These are phyloP conservation scores for Perognathus longimembris DNA, from an alignment of 2,113 vertebrate species.

Conservation along the genomic window DNA sequence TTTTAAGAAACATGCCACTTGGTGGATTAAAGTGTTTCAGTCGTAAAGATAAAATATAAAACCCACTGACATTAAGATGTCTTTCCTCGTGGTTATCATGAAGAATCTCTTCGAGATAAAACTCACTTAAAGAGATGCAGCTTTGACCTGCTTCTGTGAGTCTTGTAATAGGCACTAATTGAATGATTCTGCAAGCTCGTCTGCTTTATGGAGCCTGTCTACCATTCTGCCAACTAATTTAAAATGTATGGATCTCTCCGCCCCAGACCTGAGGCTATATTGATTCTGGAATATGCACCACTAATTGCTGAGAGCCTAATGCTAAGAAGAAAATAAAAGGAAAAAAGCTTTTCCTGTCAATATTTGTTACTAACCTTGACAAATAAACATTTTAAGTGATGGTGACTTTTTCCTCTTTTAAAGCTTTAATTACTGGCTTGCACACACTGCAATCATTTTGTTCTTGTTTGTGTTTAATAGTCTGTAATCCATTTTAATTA, in stretches of 20 bases:
- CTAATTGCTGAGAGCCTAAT: constrained; percentile 56
- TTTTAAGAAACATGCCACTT: constrained; percentile 23
- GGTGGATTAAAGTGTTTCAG: not conserved
- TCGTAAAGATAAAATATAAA: constrained; percentile 23
- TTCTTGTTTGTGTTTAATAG: constrained; percentile 80
- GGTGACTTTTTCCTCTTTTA: constrained; percentile 78
- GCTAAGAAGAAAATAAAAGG: constrained; percentile 67
- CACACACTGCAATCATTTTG: constrained; percentile 79
- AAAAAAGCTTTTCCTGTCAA: constrained; percentile 63
- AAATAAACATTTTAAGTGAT: constrained; percentile 76
- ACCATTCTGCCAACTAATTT: constrained; percentile 57
- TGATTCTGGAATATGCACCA: constrained; percentile 70
- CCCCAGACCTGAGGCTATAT: constrained; percentile 67
- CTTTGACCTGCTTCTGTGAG: constrained; percentile 6
- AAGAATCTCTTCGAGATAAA: constrained; percentile 59
- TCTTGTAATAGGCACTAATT: constrained; percentile 63
- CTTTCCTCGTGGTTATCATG: constrained; percentile 6
- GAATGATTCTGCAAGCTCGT: constrained; percentile 43
- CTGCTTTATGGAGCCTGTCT: constrained; percentile 50
- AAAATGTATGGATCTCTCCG: constrained; percentile 58
- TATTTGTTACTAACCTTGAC: constrained; percentile 80
- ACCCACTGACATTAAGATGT: constrained; percentile 36
- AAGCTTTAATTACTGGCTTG: constrained; percentile 79
- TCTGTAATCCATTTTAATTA: constrained; percentile 82
- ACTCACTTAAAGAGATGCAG: not conserved